These are phyloP conservation scores for Apogon talboti DNA, from an alignment of 2,797 vertebrate genomes.

Conservation along the genomic window DNA sequence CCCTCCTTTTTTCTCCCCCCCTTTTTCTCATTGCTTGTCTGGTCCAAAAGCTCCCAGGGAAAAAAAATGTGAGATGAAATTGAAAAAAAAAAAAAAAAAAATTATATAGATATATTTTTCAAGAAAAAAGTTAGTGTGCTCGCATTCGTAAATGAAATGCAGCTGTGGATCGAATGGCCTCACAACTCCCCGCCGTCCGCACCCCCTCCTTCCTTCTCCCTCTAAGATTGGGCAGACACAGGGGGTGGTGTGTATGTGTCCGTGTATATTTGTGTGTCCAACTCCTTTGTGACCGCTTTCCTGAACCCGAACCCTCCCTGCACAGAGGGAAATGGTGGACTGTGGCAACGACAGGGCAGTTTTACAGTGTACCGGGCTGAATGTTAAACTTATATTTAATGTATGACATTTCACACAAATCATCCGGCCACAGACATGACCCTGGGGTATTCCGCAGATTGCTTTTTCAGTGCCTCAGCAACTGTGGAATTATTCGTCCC, in stretches of 20 bases:
- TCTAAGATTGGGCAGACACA: slow-evolving; percentile 81
- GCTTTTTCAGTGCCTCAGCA: slow-evolving; percentile 91
- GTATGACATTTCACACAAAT: slow-evolving; percentile 92
- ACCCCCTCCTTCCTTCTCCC: slow-evolving; percentile 53
- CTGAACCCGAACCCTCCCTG: slow-evolving; percentile 80
- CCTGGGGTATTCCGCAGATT: slow-evolving; percentile 90
- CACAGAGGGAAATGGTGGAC: slow-evolving; percentile 77
- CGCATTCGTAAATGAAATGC: slow-evolving; percentile 83
- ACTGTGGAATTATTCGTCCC: slow-evolving; percentile 90
- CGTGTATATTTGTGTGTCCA: slow-evolving; percentile 66
- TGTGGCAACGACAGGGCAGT: slow-evolving; percentile 85
- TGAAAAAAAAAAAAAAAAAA: slow-evolving; percentile 54
- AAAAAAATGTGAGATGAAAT: slow-evolving; percentile 64
- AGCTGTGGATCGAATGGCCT: slow-evolving; percentile 81
- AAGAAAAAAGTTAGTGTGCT: slow-evolving; percentile 74
- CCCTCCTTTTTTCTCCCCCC: not conserved
- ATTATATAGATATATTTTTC: slow-evolving; percentile 60
- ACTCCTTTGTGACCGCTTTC: slow-evolving; percentile 85
- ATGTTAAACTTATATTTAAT: slow-evolving; percentile 92
- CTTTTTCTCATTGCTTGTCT: slow-evolving; percentile 49
- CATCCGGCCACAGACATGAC: slow-evolving; percentile 89
- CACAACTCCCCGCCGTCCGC: slow-evolving; percentile 69
- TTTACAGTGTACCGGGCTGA: slow-evolving; percentile 87
- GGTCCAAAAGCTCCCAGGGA: slow-evolving; percentile 58
- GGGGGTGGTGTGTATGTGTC: slow-evolving; percentile 63